A percentile compares a stretch with the other conserved stretches of the same genome.
Conservation (phyloP, 2,113 vertebrate species). For the Notothenia rossii region DNA sequence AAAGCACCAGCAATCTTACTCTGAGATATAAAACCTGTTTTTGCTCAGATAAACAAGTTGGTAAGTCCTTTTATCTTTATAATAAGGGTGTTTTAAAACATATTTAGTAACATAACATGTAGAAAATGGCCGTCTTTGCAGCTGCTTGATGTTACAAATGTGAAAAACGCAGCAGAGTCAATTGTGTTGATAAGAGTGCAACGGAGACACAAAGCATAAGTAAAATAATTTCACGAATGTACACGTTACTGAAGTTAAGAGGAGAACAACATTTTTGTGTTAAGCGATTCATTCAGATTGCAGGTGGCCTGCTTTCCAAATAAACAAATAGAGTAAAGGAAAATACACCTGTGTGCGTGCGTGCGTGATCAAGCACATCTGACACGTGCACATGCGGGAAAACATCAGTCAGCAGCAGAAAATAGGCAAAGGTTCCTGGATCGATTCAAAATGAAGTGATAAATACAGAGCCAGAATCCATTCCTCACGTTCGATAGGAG, state of each 20-base stretch:
- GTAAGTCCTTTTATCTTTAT: background rate
- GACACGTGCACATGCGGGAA: constrained; percentile 6
- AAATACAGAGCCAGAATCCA: constrained; percentile 27
- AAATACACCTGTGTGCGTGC: constrained; percentile 5
- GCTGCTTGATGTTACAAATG: background rate
- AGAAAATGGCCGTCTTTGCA: background rate
- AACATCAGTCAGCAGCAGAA: constrained; percentile 12
- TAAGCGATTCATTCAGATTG: constrained; percentile 11
- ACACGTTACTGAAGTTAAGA: background rate
- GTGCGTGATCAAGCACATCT: constrained; percentile 17
- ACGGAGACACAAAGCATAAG: background rate
- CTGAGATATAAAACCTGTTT: background rate
- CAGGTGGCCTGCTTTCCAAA: constrained; percentile 29
- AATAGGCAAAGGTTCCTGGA: constrained; percentile 36
- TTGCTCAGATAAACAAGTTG: background rate
- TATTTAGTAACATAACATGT: background rate
- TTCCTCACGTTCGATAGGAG: constrained; percentile 20
- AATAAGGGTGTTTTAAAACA: background rate
- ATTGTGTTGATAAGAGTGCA: background rate
- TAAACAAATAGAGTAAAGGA: background rate
- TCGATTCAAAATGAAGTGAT: constrained; percentile 33
- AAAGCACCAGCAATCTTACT: background rate
- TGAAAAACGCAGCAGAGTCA: constrained; percentile 1
- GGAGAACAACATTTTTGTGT: background rate
- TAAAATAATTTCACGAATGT: background rate